Evolutionary conservation across 2,888 invertebrate genomes (phyloP), one percentile per base, ranked within the genome.

Genomic region (Pollenia labialis): DNA sequence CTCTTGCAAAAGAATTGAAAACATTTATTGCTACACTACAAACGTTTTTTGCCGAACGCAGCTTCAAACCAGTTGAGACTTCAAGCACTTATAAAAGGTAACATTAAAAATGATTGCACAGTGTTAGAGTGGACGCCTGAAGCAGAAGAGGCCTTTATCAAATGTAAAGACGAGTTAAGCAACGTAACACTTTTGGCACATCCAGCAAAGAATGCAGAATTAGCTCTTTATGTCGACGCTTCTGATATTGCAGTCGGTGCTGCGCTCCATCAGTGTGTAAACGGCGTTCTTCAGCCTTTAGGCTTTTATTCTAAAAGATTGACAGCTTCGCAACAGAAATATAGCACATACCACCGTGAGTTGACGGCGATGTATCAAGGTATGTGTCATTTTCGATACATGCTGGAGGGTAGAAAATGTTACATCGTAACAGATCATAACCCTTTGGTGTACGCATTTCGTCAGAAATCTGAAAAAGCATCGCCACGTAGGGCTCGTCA

Each of bases 241-340:
- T 81, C 76, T 16, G 64, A 77, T 69, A 7, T 48, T 56, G 72
- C 79, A 6, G 71, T 88, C 7, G 88, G 87, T 9, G 76, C 81
- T 7, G 75, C 69, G 1, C 32, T 87, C n/a, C 74, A 88, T 42
- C 87, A 88, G 52, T 23, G 74, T 9, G 16, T 84, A 6, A 40
- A 82, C 16, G 68, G 44, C 16, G 18, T 16, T 10, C 62, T 56
- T 58, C 42, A 85, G 32, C 87, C 83, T 10, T 44, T 87, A 10
- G 83, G 46, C 14, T 87, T 88, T 71, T 93, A 91, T 79, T 92
- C 92, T 0, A 89, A 91, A 10, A 74, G 74, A 44, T 18, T 75
- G 7, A 44, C 64, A 44, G 16, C 3, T 2, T 12, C 64, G 12
- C 64, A 76, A 42, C 44, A 42, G 8, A 54, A 76, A 7, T 76